Evolutionary conservation across 2,888 invertebrate genomes (phyloP).

Genomic region (Conus canariensis): DNA sequence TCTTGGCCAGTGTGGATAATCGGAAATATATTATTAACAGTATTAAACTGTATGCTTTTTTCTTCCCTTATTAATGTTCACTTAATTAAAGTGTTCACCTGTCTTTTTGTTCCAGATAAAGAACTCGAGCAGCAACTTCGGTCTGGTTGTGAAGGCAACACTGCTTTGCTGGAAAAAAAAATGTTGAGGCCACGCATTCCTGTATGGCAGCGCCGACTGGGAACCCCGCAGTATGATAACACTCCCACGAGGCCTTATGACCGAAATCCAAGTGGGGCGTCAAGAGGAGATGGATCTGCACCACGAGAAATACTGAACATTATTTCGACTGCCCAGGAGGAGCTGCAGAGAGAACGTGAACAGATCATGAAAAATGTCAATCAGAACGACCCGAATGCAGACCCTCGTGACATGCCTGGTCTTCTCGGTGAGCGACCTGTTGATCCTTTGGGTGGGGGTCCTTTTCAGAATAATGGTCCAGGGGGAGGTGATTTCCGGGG

Average conservation of each 20-base stretch:
- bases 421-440: slow-evolving; percentile 31
- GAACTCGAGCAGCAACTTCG: neutral
- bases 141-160: neutral
- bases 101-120: slow-evolving; percentile 16
- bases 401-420: slow-evolving; percentile 30
- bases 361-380: neutral
- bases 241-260: neutral
- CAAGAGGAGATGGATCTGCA: neutral
- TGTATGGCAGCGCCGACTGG: slow-evolving; percentile 24
- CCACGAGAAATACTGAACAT: neutral
- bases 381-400: neutral
- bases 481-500: neutral
- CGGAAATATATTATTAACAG: too few relatives aligned
- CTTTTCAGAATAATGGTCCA: slow-evolving; percentile 11
- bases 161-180: neutral
- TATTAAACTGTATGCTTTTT: too few relatives aligned
- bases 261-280: neutral
- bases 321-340: neutral
- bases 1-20: too few relatives aligned
- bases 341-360: slow-evolving; percentile 13
- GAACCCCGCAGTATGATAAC: slow-evolving; percentile 3
- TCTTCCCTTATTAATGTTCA: too few relatives aligned
- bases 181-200: slow-evolving; percentile 26
- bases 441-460: slow-evolving; percentile 25
- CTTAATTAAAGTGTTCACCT: too few relatives aligned